These are phyloP conservation scores for Phalloptychus januarius DNA, from an alignment of 2,797 vertebrate genomes.

Conservation along the genomic window DNA sequence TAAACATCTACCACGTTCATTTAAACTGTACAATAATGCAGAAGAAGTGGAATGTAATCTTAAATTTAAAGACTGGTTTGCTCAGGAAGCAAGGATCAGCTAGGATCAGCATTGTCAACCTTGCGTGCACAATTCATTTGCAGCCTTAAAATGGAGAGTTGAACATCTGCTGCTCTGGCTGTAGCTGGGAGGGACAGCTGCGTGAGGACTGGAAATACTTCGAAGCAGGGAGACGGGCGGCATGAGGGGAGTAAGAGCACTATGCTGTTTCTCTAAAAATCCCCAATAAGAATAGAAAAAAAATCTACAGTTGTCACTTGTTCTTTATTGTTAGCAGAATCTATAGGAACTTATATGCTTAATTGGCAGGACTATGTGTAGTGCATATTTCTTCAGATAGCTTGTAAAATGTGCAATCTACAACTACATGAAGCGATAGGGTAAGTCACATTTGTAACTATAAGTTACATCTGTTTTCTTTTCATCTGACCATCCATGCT, in stretches of 20 bases:
- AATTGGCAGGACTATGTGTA: neutral
- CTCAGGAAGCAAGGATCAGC: neutral
- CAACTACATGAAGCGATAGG: neutral
- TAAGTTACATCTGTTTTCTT: no score
- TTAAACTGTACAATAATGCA: neutral
- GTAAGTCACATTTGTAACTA: neutral
- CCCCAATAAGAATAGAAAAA: neutral
- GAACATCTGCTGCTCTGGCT: neutral
- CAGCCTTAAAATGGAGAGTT: neutral
- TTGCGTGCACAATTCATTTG: neutral
- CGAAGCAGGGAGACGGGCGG: neutral
- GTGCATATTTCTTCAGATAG: neutral
- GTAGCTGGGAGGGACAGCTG: neutral
- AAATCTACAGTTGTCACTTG: neutral
- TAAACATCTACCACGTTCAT: neutral
- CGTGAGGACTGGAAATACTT: neutral
- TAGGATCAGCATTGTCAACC: neutral
- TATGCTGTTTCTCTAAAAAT: neutral
- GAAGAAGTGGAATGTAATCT: neutral
- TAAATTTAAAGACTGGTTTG: neutral
- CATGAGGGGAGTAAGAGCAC: neutral
- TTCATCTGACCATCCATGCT: neutral
- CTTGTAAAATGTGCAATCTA: neutral
- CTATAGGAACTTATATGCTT: neutral
- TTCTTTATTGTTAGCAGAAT: neutral